A percentile compares a stretch with the other conserved stretches of the same genome.
Evolutionary conservation across 2,113 vertebrate species (phyloP).

Genomic region (Eulacestoma nigropectus): DNA sequence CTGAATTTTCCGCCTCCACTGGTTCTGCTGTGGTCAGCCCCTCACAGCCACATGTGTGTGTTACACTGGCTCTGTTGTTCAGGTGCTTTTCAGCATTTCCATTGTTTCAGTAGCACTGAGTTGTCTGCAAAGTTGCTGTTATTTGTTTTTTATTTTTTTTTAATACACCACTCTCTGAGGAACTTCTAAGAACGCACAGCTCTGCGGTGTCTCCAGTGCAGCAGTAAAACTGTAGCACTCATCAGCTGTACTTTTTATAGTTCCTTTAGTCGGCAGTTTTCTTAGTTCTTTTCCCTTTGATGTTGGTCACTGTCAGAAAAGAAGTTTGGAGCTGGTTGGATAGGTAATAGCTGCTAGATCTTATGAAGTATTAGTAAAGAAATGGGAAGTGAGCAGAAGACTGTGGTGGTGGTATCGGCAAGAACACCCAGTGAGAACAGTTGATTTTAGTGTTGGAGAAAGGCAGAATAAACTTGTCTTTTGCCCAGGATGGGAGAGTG

Average conservation of each 20-base stretch:
- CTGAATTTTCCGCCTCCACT: not conserved
- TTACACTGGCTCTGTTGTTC: not conserved
- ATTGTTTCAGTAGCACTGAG: not conserved
- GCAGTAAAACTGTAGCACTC: not conserved
- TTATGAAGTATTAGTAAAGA: not conserved
- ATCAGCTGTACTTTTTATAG: not conserved
- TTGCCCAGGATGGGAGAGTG: not conserved
- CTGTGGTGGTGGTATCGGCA: not conserved
- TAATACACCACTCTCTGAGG: fast-evolving
- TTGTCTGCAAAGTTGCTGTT: not conserved
- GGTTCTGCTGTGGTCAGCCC: not conserved
- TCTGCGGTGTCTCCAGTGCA: not conserved
- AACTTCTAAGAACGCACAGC: not conserved
- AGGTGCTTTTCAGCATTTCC: not conserved
- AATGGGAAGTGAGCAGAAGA: not conserved
- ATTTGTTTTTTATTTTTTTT: not conserved
- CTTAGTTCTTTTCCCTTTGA: not conserved
- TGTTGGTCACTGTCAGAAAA: not conserved
- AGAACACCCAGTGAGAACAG: not conserved
- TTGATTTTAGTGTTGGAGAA: not conserved
- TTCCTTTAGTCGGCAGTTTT: not conserved
- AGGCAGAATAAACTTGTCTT: not conserved
- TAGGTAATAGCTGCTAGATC: not conserved
- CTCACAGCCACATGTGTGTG: not conserved
- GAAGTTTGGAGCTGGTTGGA: not conserved